A percentile compares a stretch with the other conserved stretches of the same genome.
phyloP scores from a whole-genome alignment of 2,113 vertebrate species.

The Cricetomys ansorgei region DNA sequence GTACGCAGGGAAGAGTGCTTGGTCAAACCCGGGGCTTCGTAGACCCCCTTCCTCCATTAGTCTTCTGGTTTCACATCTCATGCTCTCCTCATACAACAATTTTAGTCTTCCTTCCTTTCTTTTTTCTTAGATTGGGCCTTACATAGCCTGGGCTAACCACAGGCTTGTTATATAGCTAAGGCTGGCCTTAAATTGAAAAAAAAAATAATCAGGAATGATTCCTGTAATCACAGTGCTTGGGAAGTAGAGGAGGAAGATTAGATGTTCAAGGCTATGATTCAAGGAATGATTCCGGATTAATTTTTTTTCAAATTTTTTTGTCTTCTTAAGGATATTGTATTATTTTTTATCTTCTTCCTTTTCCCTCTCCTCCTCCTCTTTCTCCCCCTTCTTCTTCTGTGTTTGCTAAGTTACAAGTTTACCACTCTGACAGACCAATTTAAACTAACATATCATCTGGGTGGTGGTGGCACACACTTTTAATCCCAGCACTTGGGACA shows the following conservation, averaged over 20 bases:
- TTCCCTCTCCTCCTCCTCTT: too few relatives aligned
- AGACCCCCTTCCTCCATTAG: background rate
- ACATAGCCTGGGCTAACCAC: background rate
- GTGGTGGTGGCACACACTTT: too few relatives aligned
- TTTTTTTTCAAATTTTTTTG: background rate
- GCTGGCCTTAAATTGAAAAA: background rate
- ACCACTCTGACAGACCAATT: background rate
- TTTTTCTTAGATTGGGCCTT: background rate
- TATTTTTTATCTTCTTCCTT: too few relatives aligned
- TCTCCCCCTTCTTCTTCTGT: slow-evolving; percentile 31
- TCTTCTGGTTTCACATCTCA: background rate
- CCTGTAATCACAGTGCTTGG: too few relatives aligned
- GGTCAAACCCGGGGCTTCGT: background rate
- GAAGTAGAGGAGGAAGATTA: too few relatives aligned
- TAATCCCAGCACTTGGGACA: too few relatives aligned
- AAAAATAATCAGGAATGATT: too few relatives aligned
- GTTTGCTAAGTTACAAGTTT: slow-evolving; percentile 26
- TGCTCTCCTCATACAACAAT: background rate
- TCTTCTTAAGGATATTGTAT: background rate
- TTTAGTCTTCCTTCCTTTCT: background rate
- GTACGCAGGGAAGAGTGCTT: background rate
- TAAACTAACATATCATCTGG: slow-evolving; percentile 24
- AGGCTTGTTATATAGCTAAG: background rate
- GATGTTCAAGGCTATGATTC: too few relatives aligned
- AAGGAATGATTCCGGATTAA: background rate